Base-by-base conservation (phyloP, 2,888 invertebrate species). In the Falcaria lacertinaria region DNA sequence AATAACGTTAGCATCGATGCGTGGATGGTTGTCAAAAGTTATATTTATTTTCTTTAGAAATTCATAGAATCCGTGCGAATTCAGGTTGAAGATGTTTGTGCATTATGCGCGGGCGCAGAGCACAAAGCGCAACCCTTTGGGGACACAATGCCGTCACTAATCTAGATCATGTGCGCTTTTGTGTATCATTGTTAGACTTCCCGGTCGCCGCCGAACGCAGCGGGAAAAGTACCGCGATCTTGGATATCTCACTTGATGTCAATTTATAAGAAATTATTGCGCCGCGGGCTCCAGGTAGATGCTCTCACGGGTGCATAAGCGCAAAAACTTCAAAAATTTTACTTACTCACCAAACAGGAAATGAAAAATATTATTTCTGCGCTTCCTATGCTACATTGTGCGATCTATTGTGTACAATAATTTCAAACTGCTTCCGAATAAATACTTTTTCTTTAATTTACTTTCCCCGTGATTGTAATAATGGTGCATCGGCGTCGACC, bases 11-110 rank as follows among this genome's bases (percentile, higher is more conserved):
- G 68, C 66, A 86, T 84, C 82, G 74, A 78, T 69, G 72, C 74
- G 64, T 69, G 69, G 73, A 75, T 71, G 79, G 80, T 83, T 88
- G 88, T 88, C 89, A 87, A 75, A 88, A 87, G 86, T 86, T 85
- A 85, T 88, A 87, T 89, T 88, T 88, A 88, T 89, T 86, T 87
- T 88, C 87, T 86, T 88, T 88, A 80, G 65, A 85, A 87, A 86
- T 88, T 83, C 84, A 87, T 81, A 82, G 87, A 87, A 88, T 76
- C 73, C 59, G 64, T 80, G 82, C 83, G 80, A 87, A 87, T 83
- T 74, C 66, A 71, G 71, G 65, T 78, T 81, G 75, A 79, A 82
- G 82, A 79, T 84, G 82, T 87, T 85, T 85, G 86, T 75, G 72
- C 66, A 78, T 81, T 77, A 75, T 78, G 75, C 72, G 65, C 64